Evolutionary conservation across 2,888 invertebrate genomes (phyloP).

Genomic region (Torymus auratus): DNA sequence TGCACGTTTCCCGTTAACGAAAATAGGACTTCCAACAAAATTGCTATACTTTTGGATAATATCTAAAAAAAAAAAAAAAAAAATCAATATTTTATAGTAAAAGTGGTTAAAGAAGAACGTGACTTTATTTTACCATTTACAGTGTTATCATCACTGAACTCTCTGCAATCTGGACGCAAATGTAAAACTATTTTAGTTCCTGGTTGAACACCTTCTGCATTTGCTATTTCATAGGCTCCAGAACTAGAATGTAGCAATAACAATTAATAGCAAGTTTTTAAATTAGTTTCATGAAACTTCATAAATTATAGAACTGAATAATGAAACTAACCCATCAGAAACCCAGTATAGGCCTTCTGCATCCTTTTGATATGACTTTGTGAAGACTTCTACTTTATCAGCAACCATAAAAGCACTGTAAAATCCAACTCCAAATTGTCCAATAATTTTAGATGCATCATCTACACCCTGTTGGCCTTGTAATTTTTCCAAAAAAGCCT

Average conservation of each 20-base stretch:
- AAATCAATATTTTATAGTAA: neutral
- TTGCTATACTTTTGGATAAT: constrained; percentile 98
- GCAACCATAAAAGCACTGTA: constrained; percentile 99
- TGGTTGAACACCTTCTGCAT: constrained; percentile 88
- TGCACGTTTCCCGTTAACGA: constrained; percentile 90
- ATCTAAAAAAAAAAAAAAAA: constrained; percentile 77
- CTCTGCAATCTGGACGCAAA: constrained; percentile 90
- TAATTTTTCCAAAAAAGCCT: constrained; percentile 83
- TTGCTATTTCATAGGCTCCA: constrained; percentile 92
- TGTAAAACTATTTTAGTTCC: constrained; percentile 97
- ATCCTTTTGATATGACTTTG: constrained; percentile 83
- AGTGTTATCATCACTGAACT: constrained; percentile 91
- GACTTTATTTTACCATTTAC: constrained; percentile 81
- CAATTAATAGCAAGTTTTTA: constrained; percentile 10
- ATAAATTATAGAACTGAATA: constrained; percentile 20
- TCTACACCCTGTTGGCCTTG: constrained; percentile 82
- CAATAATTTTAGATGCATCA: constrained; percentile 88
- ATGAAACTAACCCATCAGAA: constrained; percentile 87
- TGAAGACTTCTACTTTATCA: constrained; percentile 94
- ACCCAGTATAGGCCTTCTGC: constrained; percentile 90
- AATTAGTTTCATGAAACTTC: constrained; percentile 22
- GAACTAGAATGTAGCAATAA: constrained; percentile 78
- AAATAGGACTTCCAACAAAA: constrained; percentile 96
- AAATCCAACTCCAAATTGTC: constrained; percentile 99
- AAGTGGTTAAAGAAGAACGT: constrained; percentile 20